Conservation (phyloP, 2,888 invertebrate species). For the Cephus pygmeus region DNA sequence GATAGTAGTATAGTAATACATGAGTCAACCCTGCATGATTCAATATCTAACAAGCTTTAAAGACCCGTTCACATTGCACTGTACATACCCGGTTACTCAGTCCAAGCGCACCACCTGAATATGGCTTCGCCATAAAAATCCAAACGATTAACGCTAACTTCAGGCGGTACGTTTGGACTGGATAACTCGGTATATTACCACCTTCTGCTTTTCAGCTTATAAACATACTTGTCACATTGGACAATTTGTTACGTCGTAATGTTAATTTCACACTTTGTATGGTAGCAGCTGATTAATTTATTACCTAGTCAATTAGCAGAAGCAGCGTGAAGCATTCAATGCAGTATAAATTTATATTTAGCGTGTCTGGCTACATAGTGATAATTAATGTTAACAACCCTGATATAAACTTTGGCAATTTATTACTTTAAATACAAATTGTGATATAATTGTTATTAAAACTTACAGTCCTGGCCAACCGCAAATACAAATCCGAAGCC, state of each 20-base stretch:
- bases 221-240: not conserved
- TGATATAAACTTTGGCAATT: not conserved
- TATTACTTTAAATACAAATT: not conserved
- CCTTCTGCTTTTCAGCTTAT: not conserved
- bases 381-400: too few relatives aligned
- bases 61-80: not conserved
- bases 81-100: not conserved
- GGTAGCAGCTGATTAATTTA: not conserved
- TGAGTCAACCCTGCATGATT: not conserved
- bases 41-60: not conserved
- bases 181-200: not conserved
- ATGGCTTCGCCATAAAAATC: too few relatives aligned
- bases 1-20: too few relatives aligned
- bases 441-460: not conserved
- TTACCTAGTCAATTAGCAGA: not conserved
- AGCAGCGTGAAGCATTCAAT: not conserved
- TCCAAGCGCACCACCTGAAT: too few relatives aligned
- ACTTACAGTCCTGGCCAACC: constrained; percentile 37
- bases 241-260: not conserved
- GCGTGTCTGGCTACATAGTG: too few relatives aligned
- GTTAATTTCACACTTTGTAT: not conserved
- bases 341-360: not conserved
- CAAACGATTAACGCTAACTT: too few relatives aligned
- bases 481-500: constrained; percentile 54
- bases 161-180: too few relatives aligned